Evolutionary conservation across 2,797 vertebrate species (phyloP).

Genomic region (Buphagus erythrorhynchus): DNA sequence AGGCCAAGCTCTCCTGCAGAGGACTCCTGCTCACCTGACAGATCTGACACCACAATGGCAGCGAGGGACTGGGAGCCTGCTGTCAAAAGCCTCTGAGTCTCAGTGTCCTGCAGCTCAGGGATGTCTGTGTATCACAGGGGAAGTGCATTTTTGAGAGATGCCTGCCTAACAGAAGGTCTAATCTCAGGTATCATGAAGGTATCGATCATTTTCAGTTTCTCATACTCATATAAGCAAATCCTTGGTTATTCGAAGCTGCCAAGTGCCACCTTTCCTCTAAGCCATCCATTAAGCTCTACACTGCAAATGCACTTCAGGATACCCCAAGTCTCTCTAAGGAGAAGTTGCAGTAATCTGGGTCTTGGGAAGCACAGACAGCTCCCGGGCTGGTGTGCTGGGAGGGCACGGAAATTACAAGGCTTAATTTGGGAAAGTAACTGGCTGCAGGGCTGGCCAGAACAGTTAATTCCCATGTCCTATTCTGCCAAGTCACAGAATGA

Average conservation of each 20-base stretch:
- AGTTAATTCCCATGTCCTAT: neutral
- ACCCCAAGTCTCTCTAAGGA: neutral
- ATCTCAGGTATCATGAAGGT: neutral
- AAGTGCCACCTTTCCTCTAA: neutral
- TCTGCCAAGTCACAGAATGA: neutral
- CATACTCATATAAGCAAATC: neutral
- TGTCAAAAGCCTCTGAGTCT: neutral
- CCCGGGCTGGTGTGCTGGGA: neutral
- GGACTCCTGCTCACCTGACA: neutral
- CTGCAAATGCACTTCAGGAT: neutral
- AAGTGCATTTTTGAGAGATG: neutral
- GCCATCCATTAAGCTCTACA: neutral
- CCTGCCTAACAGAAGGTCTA: neutral
- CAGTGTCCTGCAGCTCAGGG: neutral
- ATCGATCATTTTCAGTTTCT: neutral
- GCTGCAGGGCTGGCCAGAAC: neutral
- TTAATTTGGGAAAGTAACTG: neutral
- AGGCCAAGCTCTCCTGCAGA: neutral
- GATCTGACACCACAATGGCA: neutral
- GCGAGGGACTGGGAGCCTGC: neutral
- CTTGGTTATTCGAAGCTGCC: neutral
- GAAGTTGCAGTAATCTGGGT: neutral
- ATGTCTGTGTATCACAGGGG: accelerated
- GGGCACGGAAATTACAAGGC: neutral
- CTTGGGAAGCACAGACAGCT: neutral